Evolutionary conservation across 2,113 vertebrate species (phyloP).

Genomic region (Vulpes ferrilata): DNA sequence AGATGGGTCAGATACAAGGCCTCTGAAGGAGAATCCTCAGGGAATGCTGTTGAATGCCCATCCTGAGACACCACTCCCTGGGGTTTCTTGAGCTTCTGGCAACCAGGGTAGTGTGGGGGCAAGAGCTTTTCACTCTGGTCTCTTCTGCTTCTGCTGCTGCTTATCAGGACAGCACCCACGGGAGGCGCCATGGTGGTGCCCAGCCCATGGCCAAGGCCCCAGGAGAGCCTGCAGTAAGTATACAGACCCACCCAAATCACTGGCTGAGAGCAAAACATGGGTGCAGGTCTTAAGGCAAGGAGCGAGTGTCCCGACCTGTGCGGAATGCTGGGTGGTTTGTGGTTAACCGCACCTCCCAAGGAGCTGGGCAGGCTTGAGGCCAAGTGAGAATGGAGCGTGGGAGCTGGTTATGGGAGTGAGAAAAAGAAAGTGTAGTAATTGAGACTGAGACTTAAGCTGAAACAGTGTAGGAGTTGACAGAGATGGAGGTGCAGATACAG

Average conservation of each 20-base stretch:
- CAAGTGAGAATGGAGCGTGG: not conserved
- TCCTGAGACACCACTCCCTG: not conserved
- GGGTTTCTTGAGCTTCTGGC: not conserved
- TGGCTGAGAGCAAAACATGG: not conserved
- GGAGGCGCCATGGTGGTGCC: not conserved
- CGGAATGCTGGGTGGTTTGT: not conserved
- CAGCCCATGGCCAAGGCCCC: not conserved
- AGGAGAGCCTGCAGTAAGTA: not conserved
- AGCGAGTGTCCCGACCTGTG: rapidly evolving
- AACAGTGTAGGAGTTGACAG: not conserved
- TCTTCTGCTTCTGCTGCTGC: not conserved
- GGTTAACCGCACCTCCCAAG: not conserved
- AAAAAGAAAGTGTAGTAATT: not conserved
- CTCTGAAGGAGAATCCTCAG: not conserved
- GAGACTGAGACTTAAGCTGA: not conserved
- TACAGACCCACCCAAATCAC: not conserved
- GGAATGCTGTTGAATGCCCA: not conserved
- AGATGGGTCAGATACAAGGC: not conserved
- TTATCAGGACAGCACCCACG: not conserved
- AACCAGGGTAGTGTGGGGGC: not conserved
- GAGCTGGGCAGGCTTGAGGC: not conserved
- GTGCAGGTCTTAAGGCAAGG: not conserved
- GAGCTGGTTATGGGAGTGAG: not conserved
- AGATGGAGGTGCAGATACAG: not conserved
- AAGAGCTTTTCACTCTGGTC: not conserved